Conservation (phyloP, 2,797 vertebrate species). For the Momotus momota region DNA sequence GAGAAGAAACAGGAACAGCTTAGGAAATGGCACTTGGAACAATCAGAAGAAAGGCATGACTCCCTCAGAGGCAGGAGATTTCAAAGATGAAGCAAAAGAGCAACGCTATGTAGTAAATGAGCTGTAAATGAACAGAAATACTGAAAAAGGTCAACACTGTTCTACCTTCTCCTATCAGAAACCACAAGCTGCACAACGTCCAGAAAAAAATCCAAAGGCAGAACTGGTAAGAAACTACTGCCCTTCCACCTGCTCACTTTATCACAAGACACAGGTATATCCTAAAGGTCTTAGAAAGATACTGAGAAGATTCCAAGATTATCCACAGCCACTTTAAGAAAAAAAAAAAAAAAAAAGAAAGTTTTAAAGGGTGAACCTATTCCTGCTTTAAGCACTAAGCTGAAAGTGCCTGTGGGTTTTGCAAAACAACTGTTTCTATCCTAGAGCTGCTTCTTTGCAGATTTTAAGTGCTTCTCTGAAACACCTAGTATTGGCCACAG, state of each 20-base stretch:
- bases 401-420: background rate
- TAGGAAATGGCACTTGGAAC: background rate
- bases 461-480: background rate
- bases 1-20: background rate
- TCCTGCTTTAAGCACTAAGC: background rate
- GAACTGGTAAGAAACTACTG: background rate
- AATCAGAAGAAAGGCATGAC: background rate
- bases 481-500: background rate
- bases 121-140: background rate
- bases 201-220: background rate
- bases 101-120: background rate
- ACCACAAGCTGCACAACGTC: background rate
- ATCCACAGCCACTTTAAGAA: background rate
- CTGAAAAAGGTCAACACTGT: background rate
- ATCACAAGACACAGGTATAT: background rate
- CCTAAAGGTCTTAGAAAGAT: background rate
- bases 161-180: background rate
- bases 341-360: background rate
- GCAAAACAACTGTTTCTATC: background rate
- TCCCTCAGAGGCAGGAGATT: background rate
- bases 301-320: background rate
- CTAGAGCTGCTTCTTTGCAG: background rate
- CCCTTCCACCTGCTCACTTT: background rate
- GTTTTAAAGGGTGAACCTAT: background rate
- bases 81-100: background rate